Conservation (phyloP, 2,113 vertebrate species). For the Chloebia gouldiae region DNA sequence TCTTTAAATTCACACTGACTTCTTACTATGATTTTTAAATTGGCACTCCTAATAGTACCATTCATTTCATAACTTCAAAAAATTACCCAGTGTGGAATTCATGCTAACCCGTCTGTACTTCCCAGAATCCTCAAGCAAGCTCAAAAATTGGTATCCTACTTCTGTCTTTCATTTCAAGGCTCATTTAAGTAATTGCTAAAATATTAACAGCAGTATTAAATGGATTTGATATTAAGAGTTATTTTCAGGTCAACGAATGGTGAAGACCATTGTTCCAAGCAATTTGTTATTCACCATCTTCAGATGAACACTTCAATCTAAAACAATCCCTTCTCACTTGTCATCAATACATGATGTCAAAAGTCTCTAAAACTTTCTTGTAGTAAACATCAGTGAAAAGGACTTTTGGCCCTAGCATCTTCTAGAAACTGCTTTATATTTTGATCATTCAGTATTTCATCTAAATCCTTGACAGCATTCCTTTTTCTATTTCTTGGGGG, state of each 20-base stretch:
- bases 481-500: not conserved
- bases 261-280: not conserved
- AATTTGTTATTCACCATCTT: constrained; percentile 3
- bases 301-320: not conserved
- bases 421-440: not conserved
- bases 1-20: not conserved
- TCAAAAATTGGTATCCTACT: not conserved
- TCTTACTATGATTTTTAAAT: not conserved
- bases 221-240: not conserved
- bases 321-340: not conserved
- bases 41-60: not conserved
- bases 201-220: constrained; percentile 15
- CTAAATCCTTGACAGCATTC: not conserved
- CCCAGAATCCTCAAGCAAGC: not conserved
- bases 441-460: not conserved
- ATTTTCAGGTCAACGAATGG: not conserved
- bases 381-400: not conserved
- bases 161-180: constrained; percentile 4
- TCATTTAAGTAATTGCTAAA: constrained; percentile 27
- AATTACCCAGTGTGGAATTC: not conserved
- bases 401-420: not conserved
- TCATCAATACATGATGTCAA: not conserved
- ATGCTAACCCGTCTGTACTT: not conserved
- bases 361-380: not conserved
- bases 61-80: not conserved